Evolutionary conservation across 2,888 invertebrate genomes (phyloP).

Genomic region (Liodrosophila aerea): DNA sequence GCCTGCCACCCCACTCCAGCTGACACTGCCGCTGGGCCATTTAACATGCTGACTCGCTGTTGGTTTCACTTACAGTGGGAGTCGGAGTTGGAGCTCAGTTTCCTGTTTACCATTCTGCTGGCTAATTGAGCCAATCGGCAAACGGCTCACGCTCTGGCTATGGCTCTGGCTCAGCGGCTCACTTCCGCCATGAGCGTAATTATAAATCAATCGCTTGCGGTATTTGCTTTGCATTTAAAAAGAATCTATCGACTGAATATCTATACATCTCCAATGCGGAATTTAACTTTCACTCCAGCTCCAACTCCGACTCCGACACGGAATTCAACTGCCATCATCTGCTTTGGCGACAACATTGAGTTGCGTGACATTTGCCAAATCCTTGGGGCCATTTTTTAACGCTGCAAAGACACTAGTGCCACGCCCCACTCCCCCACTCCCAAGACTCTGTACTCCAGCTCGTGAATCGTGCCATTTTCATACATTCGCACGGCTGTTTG

Average conservation of each 20-base stretch:
- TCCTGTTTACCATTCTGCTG: slow-evolving; percentile 42
- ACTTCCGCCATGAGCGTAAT: slow-evolving; percentile 56
- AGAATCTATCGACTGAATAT: too few species aligned
- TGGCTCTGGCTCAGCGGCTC: slow-evolving; percentile 22
- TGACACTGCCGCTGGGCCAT: slow-evolving; percentile 13
- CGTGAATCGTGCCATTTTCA: slow-evolving; percentile 52
- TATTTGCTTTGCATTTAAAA: slow-evolving; percentile 54
- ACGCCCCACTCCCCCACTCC: slow-evolving; percentile 1
- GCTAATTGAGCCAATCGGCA: slow-evolving; percentile 67
- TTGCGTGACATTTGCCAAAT: slow-evolving; percentile 74
- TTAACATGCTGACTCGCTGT: slow-evolving; percentile 28
- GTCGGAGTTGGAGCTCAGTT: slow-evolving; percentile 20
- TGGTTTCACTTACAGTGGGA: slow-evolving; percentile 31
- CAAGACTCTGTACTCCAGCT: background rate
- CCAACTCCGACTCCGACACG: slow-evolving; percentile 8
- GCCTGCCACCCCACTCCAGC: background rate
- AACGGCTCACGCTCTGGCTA: slow-evolving; percentile 31
- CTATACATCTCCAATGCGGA: too few species aligned
- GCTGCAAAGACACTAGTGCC: slow-evolving; percentile 5
- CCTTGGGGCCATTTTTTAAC: slow-evolving; percentile 48
- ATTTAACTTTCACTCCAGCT: too few species aligned
- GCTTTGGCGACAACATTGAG: slow-evolving; percentile 35
- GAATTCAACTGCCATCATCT: slow-evolving; percentile 30
- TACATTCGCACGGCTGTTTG: slow-evolving; percentile 50
- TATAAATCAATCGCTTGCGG: slow-evolving; percentile 70